Conservation (phyloP, 2,888 invertebrate species). For the Danaus chrysippus region DNA sequence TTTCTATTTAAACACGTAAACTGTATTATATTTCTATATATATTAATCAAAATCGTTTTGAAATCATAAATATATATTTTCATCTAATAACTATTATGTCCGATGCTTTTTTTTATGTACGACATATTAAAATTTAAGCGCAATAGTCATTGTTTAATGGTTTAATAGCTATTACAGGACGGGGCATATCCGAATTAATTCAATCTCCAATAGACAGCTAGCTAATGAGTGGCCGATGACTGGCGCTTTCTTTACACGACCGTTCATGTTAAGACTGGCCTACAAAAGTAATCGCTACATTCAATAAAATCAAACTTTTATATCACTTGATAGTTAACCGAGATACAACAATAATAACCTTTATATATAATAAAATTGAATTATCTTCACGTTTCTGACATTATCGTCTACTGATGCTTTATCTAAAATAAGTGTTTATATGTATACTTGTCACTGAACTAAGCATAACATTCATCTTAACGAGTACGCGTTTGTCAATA, state of each 20-base stretch:
- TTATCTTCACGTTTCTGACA: background rate
- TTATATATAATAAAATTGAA: constrained; percentile 1
- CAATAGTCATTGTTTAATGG: constrained; percentile 55
- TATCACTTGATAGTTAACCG: constrained; percentile 5
- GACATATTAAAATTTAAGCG: constrained; percentile 25
- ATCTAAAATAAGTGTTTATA: background rate
- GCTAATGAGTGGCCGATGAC: constrained; percentile 72
- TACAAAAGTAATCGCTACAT: constrained; percentile 46
- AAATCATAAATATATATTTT: no score
- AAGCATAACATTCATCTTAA: constrained; percentile 6
- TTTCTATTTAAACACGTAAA: no score
- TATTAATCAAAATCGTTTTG: no score
- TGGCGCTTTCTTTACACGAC: constrained; percentile 53
- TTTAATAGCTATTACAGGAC: constrained; percentile 54
- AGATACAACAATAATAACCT: background rate
- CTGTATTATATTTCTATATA: no score
- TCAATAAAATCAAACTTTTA: constrained; percentile 36
- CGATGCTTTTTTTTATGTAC: constrained; percentile 22
- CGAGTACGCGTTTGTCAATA: constrained; percentile 13
- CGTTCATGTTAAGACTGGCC: constrained; percentile 47
- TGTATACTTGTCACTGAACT: background rate
- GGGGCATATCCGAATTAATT: constrained; percentile 66
- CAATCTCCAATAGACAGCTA: constrained; percentile 61
- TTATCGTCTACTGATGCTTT: no score
- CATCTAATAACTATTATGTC: background rate